Conservation (phyloP, 2,113 vertebrate genomes). For the Hemiprocne comata region DNA sequence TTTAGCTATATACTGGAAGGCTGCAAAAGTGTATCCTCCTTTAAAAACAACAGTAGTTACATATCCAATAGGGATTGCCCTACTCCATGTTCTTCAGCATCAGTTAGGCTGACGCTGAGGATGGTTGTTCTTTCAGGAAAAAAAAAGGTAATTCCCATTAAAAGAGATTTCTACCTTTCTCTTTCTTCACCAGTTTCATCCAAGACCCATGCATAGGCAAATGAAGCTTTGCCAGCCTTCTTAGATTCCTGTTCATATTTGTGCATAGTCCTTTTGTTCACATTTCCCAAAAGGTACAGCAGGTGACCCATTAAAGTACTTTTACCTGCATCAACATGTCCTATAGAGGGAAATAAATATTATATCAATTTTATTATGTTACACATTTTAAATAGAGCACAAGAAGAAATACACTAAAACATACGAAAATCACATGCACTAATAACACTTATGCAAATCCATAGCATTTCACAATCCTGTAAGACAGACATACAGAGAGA, state of each 20-base stretch:
- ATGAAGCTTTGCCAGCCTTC: conserved; percentile 97
- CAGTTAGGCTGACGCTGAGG: too few relatives aligned
- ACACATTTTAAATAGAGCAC: background rate
- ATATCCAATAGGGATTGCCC: background rate
- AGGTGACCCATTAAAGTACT: conserved; percentile 99
- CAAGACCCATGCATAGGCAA: conserved; percentile 97
- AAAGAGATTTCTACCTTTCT: conserved; percentile 83
- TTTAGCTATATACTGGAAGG: background rate
- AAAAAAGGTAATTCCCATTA: background rate
- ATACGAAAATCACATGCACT: background rate
- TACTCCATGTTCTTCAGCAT: background rate
- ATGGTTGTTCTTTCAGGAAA: too few relatives aligned
- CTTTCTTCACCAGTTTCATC: conserved; percentile 98
- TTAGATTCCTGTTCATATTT: conserved; percentile 98
- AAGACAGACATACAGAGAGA: background rate
- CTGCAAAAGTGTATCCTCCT: background rate
- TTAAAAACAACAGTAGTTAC: background rate
- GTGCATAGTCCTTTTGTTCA: conserved; percentile 99
- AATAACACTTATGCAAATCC: background rate
- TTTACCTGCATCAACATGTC: conserved; percentile 98
- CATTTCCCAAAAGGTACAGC: conserved; percentile 93
- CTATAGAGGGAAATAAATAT: conserved; percentile 71
- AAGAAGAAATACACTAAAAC: background rate
- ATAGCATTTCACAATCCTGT: background rate
- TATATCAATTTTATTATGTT: background rate